Evolutionary conservation across 1,140 invertebrate species (phyloP), one percentile per base, ranked within the genome.

Genomic region (Drosophila bocqueti): DNA sequence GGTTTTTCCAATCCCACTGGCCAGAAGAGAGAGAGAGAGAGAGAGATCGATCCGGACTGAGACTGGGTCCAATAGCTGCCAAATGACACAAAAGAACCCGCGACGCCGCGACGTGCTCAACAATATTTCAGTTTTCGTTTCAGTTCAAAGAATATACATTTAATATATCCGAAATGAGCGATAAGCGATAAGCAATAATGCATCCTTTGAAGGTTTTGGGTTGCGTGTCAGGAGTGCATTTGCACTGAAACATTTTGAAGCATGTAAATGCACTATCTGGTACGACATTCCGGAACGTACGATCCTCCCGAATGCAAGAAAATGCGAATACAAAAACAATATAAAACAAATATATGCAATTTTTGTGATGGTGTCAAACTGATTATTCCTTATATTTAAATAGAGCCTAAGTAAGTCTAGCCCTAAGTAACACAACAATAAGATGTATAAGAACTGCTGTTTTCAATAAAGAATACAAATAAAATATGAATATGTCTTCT

Each of bases 231-330:
- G 97, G 96, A 96, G 96, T 97, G 97, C 96, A 96, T 98, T 98
- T 98, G 97, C 97, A 98, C 95, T 95, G 93, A 93, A 94, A 93
- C 93, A 93, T 95, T 95, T 94, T 96, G 95, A 95, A 95, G 85
- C 93, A 95, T 98, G 98, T 99, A 99, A 99, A 99, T 99, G 98
- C 98, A 98, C 98, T 98, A 98, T 98, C 98, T 98, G 98, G 98
- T 98, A 98, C 98, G 97, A 97, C 97, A 98, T 96, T 95, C 95
- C 94, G 94, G 93, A 93, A 93, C 93, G 94, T 94, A 93, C 94
- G 93, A 92, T 92, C 91, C 92, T 91, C 91, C 78, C 79, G 71
- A 83, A 86, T 86, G 76, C 83, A 87, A 86, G 59, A 86, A 84
- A 82, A 91, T 85, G 77, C 76, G 71, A 72, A 62, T 31, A 67